Evolutionary conservation across 1,140 invertebrate species (phyloP).

Genomic region (Dreissena rostriformis): DNA sequence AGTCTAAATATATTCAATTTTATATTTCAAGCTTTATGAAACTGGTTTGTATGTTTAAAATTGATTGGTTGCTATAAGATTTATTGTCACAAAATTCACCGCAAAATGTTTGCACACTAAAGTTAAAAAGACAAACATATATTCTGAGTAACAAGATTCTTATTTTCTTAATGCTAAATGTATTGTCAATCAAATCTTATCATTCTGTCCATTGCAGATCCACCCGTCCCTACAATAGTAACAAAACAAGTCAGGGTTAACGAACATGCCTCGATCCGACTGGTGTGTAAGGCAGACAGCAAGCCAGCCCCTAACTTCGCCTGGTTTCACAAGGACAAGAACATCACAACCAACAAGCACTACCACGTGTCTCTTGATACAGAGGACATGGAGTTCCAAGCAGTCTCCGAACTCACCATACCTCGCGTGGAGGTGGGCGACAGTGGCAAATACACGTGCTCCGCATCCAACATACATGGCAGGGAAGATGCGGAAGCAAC

Average conservation of each 20-base stretch:
- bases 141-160: too few relatives aligned
- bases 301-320: not conserved
- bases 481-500: not conserved
- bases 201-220: slow-evolving; percentile 10
- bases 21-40: too few relatives aligned
- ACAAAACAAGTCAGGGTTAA: not conserved
- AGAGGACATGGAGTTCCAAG: slow-evolving; percentile 7
- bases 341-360: not conserved
- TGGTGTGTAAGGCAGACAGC: slow-evolving; percentile 40
- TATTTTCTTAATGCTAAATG: too few relatives aligned
- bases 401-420: slow-evolving; percentile 30
- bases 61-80: too few relatives aligned
- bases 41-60: too few relatives aligned
- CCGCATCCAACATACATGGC: slow-evolving; percentile 9
- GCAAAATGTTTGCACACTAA: too few relatives aligned
- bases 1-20: too few relatives aligned
- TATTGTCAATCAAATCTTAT: too few relatives aligned
- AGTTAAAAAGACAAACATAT: too few relatives aligned
- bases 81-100: too few relatives aligned
- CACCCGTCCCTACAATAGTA: not conserved
- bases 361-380: slow-evolving; percentile 5
- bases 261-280: not conserved
- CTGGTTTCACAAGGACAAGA: slow-evolving; percentile 19
- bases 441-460: slow-evolving; percentile 28
- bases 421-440: not conserved